Evolutionary conservation across 2,888 invertebrate genomes (phyloP).

Genomic region (Pachydiplax longipennis): DNA sequence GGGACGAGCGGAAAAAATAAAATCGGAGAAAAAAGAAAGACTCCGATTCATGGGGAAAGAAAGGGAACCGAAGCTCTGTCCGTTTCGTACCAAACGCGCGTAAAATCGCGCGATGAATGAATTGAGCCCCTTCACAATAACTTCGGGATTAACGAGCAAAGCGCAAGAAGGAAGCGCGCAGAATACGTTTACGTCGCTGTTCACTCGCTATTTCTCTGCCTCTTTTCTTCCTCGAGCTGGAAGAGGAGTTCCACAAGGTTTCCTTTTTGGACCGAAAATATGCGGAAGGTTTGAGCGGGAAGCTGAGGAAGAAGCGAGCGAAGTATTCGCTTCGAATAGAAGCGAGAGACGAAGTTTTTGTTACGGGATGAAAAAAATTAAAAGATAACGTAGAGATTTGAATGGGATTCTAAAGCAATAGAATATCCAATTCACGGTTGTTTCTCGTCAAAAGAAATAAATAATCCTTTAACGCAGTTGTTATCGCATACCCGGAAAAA

Average conservation of each 20-base stretch:
- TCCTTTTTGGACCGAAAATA: background rate
- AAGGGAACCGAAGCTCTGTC: background rate
- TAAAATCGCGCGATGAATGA: background rate
- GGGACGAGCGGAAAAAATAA: background rate
- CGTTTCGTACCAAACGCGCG: background rate
- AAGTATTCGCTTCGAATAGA: background rate
- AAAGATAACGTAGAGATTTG: background rate
- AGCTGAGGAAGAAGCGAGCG: background rate
- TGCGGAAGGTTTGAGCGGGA: background rate
- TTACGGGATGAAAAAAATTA: background rate
- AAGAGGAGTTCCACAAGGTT: background rate
- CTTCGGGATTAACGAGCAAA: background rate
- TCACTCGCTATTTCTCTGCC: background rate
- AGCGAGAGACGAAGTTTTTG: background rate
- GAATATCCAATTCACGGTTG: too few species aligned
- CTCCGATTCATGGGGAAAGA: background rate
- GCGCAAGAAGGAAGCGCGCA: background rate
- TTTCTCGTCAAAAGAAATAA: too few species aligned
- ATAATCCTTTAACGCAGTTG: too few species aligned
- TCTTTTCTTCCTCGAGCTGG: background rate
- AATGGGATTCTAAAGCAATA: background rate
- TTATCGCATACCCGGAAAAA: too few species aligned
- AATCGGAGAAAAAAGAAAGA: background rate
- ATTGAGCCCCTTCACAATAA: background rate
- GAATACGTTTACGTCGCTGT: background rate